Percentiles rank a stretch among this genome's conserved stretches.
Evolutionary conservation across 2,113 vertebrate species (phyloP).

Genomic region (Hippopotamus amphibius): DNA sequence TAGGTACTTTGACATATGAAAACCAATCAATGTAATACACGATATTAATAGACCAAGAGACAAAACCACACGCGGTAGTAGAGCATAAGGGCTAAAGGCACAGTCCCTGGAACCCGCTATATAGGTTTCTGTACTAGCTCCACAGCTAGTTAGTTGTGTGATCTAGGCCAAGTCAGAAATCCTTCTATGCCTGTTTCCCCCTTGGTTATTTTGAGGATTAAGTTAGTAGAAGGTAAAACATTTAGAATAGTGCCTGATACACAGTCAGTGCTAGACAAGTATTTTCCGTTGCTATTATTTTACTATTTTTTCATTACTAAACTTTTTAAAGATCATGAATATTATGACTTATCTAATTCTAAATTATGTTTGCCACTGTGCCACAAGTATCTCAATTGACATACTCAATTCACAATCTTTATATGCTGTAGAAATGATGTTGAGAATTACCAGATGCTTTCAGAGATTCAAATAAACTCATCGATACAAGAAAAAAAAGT

Average conservation of each 20-base stretch:
- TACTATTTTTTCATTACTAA: neutral
- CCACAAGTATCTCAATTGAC: neutral
- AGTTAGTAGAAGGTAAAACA: neutral
- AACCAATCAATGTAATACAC: neutral
- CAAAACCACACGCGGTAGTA: neutral
- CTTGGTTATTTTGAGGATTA: neutral
- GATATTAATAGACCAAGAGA: neutral
- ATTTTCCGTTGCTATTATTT: neutral
- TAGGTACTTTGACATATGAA: neutral
- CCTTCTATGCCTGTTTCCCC: neutral
- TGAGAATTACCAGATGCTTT: constrained; percentile 46
- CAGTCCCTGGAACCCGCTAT: neutral
- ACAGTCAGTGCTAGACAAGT: neutral
- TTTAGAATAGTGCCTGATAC: constrained; percentile 1
- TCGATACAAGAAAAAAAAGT: neutral
- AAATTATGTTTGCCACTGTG: neutral
- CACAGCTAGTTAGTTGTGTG: neutral
- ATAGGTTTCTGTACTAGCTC: neutral
- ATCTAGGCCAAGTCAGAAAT: neutral
- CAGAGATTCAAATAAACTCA: constrained; percentile 47
- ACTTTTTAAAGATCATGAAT: constrained; percentile 20
- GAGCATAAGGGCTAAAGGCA: neutral
- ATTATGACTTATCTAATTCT: constrained; percentile 1
- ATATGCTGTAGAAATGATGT: constrained; percentile 9
- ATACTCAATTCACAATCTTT: constrained; percentile 31